Percentiles rank a stretch among this genome's conserved stretches.
Evolutionary conservation across 2,888 invertebrate genomes (phyloP).

Genomic region (Malthinus flaveolus): DNA sequence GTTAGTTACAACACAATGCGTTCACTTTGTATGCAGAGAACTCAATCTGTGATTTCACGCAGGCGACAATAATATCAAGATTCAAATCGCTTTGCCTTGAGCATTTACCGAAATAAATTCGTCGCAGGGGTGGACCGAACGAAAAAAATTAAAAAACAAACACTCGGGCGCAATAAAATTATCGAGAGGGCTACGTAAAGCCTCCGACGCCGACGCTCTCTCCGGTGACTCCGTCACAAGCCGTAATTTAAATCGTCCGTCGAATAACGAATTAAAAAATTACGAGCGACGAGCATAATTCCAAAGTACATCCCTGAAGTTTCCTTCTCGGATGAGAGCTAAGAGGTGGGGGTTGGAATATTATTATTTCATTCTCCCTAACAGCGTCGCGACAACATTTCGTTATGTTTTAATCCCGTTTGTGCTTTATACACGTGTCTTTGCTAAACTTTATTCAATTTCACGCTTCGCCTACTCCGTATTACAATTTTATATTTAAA

Average conservation of each 20-base stretch:
- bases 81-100: slow-evolving; percentile 50
- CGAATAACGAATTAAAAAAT: background rate
- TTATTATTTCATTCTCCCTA: slow-evolving; percentile 34
- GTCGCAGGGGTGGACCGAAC: slow-evolving; percentile 8
- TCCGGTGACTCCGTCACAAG: background rate
- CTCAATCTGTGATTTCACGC: slow-evolving; percentile 52
- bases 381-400: slow-evolving; percentile 36
- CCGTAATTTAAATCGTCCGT: background rate
- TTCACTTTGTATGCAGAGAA: slow-evolving; percentile 50
- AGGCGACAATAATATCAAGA: slow-evolving; percentile 52
- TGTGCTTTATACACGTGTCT: slow-evolving; percentile 35
- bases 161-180: background rate
- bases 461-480: slow-evolving; percentile 48
- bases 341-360: slow-evolving; percentile 18
- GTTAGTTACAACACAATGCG: slow-evolving; percentile 48
- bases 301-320: slow-evolving; percentile 18
- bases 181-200: background rate
- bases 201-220: background rate
- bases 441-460: slow-evolving; percentile 49
- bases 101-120: slow-evolving; percentile 15
- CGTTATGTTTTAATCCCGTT: slow-evolving; percentile 41
- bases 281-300: background rate
- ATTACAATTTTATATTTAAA: slow-evolving; percentile 46
- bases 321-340: slow-evolving; percentile 13
- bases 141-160: background rate